These are phyloP conservation scores for Mixornis gularis DNA, from an alignment of 2,113 vertebrate species.

Conservation along the genomic window DNA sequence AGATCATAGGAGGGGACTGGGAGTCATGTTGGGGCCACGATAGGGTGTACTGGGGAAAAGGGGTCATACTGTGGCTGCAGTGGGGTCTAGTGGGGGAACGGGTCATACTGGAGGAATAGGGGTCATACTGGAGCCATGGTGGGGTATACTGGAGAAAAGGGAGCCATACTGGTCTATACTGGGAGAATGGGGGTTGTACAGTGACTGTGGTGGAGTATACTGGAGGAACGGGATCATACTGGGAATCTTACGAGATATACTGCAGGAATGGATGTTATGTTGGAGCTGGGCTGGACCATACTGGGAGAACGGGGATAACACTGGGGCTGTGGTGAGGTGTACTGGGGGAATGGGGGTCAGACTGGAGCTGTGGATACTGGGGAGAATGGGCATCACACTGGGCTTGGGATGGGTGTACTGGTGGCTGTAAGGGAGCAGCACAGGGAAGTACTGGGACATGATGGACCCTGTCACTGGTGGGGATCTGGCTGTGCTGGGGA, in stretches of 20 bases:
- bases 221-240: neutral
- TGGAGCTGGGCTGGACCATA: accelerated
- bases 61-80: neutral
- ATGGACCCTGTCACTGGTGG: neutral
- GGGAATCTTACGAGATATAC: neutral
- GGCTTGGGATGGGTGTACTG: neutral
- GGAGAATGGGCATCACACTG: neutral
- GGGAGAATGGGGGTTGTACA: neutral
- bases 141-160: neutral
- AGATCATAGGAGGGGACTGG: neutral
- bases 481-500: neutral
- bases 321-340: accelerated
- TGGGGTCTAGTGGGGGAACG: too few relatives aligned
- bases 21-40: too few relatives aligned
- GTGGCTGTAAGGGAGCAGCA: neutral
- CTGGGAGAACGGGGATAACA: neutral
- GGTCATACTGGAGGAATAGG: too few relatives aligned
- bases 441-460: neutral
- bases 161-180: neutral
- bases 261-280: accelerated
- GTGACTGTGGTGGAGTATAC: neutral
- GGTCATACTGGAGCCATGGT: accelerated
- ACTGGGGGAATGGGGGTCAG: neutral
- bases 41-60: neutral
- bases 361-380: neutral